A percentile compares a stretch with the other conserved stretches of the same genome.
Evolutionary conservation across 1,140 invertebrate species (phyloP).

Genomic region (Conopomorpha cramerella): DNA sequence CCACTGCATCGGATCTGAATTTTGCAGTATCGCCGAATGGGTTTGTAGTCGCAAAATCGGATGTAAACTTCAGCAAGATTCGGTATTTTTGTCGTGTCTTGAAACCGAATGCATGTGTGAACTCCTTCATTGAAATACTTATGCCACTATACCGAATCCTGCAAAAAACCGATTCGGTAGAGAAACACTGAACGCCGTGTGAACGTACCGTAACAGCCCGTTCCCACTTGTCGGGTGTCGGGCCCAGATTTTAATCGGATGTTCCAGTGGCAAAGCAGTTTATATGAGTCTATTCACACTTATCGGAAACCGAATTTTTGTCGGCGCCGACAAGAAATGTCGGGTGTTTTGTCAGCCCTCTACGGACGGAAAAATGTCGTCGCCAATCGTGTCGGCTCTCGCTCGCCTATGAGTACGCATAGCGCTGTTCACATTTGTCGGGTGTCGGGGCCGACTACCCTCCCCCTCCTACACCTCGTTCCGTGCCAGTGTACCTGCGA

Average conservation of each 20-base stretch:
- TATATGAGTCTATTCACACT: neutral
- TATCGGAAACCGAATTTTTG: neutral
- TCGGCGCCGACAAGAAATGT: constrained; percentile 1
- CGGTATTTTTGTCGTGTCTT: too few species aligned
- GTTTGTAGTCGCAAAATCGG: too few species aligned
- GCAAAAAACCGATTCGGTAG: too few species aligned
- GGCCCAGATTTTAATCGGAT: neutral
- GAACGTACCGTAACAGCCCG: neutral
- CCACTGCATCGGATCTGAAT: too few species aligned
- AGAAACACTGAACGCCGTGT: too few species aligned
- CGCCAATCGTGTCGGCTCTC: neutral
- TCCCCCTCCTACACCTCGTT: neutral
- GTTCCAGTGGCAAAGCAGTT: neutral
- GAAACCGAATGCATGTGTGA: too few species aligned
- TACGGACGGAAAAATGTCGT: neutral
- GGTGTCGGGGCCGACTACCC: constrained; percentile 1
- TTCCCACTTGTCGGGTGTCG: constrained; percentile 1
- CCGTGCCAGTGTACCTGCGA: neutral
- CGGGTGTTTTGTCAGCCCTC: neutral
- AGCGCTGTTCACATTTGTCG: constrained; percentile 1
- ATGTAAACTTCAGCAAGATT: too few species aligned
- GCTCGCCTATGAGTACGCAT: neutral
- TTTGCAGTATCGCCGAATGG: too few species aligned
- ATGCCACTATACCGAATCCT: too few species aligned
- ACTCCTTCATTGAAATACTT: too few species aligned